Evolutionary conservation across 2,888 invertebrate genomes (phyloP).

Genomic region (Scrobipalpa costella): DNA sequence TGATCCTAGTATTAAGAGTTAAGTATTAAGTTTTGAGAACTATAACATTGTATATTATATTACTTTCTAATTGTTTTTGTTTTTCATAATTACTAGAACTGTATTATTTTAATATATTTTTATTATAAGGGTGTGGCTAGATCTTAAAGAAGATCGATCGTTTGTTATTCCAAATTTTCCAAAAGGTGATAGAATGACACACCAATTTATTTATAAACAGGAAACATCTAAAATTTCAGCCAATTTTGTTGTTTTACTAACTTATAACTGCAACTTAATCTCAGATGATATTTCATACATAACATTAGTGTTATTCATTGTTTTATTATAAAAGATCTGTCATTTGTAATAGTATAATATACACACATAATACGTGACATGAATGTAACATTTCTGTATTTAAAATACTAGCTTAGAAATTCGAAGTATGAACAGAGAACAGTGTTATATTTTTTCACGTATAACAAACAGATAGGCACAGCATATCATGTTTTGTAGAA

Average conservation of each 20-base stretch:
- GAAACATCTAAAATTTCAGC: slow-evolving; percentile 6
- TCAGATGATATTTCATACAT: too few species aligned
- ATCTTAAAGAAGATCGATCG: neutral
- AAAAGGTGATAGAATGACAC: neutral
- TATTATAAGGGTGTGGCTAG: neutral
- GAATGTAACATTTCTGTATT: slow-evolving; percentile 34
- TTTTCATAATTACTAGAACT: slow-evolving; percentile 4
- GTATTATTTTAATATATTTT: slow-evolving; percentile 19
- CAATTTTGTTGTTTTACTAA: slow-evolving; percentile 34
- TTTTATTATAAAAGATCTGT: slow-evolving; percentile 61
- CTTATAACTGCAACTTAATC: slow-evolving; percentile 21
- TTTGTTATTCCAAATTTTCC: neutral
- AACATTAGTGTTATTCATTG: slow-evolving; percentile 14
- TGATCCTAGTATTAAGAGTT: slow-evolving; percentile 41
- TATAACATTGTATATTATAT: slow-evolving; percentile 34
- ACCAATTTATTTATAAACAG: neutral
- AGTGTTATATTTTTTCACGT: slow-evolving; percentile 63
- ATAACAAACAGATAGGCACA: slow-evolving; percentile 51
- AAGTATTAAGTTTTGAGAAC: slow-evolving; percentile 43
- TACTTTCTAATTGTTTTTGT: slow-evolving; percentile 12
- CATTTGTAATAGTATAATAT: slow-evolving; percentile 43
- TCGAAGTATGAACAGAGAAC: slow-evolving; percentile 41
- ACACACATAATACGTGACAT: slow-evolving; percentile 65
- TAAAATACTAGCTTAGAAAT: slow-evolving; percentile 30
- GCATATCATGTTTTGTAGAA: slow-evolving; percentile 78